Evolutionary conservation across 2,888 invertebrate species (phyloP), one percentile per base, ranked within the genome.

Genomic region (Horisme vitalbata): DNA sequence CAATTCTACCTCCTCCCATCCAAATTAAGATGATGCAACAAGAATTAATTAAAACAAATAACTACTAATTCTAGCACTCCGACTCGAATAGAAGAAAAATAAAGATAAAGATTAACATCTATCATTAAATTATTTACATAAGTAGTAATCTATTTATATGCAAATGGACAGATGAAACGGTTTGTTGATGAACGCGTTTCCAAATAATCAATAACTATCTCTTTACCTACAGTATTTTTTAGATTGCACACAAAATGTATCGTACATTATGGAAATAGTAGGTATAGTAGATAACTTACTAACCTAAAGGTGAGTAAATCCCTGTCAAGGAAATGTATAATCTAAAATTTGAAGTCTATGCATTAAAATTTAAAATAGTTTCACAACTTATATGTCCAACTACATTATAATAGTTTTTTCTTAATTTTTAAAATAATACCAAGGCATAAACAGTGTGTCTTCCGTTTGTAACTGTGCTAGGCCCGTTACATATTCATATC

Each of bases 151-250:
- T 8, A 45, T 55, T 52, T 45, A 41, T 35, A 44, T 46, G 45
- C 55, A 70, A 71, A 72, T 71, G 67, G 65, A 63, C 51, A 41
- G 37, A 47, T 47, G 63, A 45, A 68, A 31, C 35, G 15, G 12
- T 24, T 30, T 15, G 23, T 57, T 68, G 36, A 31, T 18, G 8
- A 6, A 21, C 21, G 7, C 18, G 21, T 31, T 54, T 43, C 45
- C 55, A 65, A 51, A 61, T 52, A 61, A 49, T 52, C 38, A 69
- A 75, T 75, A 76, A 70, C 60, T 59, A 73, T 74, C 68, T 68
- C 68, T 63, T 68, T 69, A n/a, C n/a, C 69, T 63, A 81, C 82
- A 82, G 79, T 83, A 81, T 83, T 77, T 75, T 75, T 76, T 77
- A 76, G 65, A 74, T 68, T 64, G 62, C 59, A 68, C 70, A 79